Evolutionary conservation across 2,888 invertebrate genomes (phyloP).

Genomic region (Cosmopolites sordidus): DNA sequence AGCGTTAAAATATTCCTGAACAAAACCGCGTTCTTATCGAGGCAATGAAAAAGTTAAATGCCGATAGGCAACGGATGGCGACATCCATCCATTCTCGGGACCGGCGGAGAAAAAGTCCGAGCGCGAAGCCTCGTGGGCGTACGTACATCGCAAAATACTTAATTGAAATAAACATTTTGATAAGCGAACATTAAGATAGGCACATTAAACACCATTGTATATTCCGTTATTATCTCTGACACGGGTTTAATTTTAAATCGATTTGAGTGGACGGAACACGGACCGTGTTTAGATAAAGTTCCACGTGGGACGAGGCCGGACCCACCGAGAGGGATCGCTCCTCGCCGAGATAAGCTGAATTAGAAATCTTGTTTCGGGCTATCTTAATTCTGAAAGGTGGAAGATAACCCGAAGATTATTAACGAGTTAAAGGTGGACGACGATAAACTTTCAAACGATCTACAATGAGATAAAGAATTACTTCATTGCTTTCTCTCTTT

Average conservation of each 20-base stretch:
- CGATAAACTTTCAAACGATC: constrained; percentile 1
- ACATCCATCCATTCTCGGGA: too few relatives aligned
- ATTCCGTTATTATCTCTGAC: constrained; percentile 42
- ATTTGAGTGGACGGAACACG: constrained; percentile 45
- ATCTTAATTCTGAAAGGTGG: constrained; percentile 26
- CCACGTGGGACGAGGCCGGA: constrained; percentile 14
- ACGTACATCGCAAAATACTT: constrained; percentile 47
- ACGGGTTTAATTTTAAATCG: constrained; percentile 50
- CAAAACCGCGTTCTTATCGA: too few relatives aligned
- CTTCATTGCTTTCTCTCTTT: background rate
- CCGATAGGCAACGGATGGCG: too few relatives aligned
- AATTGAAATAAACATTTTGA: constrained; percentile 45
- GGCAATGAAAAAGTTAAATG: too few relatives aligned
- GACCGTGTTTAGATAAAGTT: constrained; percentile 44
- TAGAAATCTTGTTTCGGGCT: constrained; percentile 26
- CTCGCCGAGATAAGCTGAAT: constrained; percentile 21
- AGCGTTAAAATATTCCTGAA: too few relatives aligned
- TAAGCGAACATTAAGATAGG: constrained; percentile 47
- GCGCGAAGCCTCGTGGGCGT: constrained; percentile 36
- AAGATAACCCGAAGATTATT: constrained; percentile 24
- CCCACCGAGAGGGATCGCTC: constrained; percentile 20
- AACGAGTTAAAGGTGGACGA: constrained; percentile 16
- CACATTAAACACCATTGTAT: constrained; percentile 39
- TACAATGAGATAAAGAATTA: background rate
- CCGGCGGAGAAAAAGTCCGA: too few relatives aligned